Base-by-base conservation (phyloP, 1,140 invertebrate species). In the Zaprionus vittiger region DNA sequence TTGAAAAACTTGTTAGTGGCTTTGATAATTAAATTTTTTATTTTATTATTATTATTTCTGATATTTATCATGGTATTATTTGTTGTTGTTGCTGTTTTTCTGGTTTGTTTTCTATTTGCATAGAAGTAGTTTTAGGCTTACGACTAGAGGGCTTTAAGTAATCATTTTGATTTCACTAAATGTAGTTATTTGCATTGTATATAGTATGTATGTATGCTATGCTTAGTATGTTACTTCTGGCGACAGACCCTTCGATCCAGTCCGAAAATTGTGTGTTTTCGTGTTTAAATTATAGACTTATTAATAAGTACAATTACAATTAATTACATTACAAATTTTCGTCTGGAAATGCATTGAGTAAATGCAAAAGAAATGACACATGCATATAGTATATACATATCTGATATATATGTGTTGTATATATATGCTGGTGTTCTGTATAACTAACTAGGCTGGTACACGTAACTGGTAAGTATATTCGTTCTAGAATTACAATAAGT, bases 271-370 rank as follows among this genome's bases (percentile, higher is more conserved):
- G 41, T 47, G 49, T 57, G 12, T 60, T 28, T 41, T 52, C 66
- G 1, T 56, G 59, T 54, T 73, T 77, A 80, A 86, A 74, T 86
- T 57, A 83, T 70, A 77, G 60, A 57, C 71, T 89, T 83, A 84
- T 56, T 59, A 62, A 67, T 65, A 64, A 24, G 67, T 83, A 81
- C 81, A 87, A 89, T 89, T 90, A 90, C 79, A 90, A 20, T 70
- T 80, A 87, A 89, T 89, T 85, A 90, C 79, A 90, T 77, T 90
- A 81, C 78, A 81, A 67, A 70, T 41, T 76, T 81, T 77, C 79
- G 84, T 73, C 78, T 90, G 81, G 81, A 90, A 90, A 90, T 90
- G 85, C 85, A 85, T 90, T 89, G 31, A 52, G 80, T 89, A 90
- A 90, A 90, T 90, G 85, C 85, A 90, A 84, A 87, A 65, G 63